Base-by-base conservation (phyloP, 2,113 vertebrate genomes). In the Spermophilus dauricus region DNA sequence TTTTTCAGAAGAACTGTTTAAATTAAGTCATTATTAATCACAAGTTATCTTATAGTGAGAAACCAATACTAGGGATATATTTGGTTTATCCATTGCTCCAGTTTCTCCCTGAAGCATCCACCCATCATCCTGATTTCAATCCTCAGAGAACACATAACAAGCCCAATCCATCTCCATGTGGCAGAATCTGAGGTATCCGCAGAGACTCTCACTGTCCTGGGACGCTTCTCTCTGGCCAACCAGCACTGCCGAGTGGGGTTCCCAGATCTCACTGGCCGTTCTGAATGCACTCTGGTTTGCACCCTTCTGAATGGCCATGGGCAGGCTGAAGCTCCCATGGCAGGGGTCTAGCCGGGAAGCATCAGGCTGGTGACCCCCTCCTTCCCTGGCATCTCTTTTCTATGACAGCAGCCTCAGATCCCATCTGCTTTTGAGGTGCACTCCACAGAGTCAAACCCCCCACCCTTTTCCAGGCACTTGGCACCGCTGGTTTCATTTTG, bases 1-100 rank as follows among this genome's bases (percentile, higher is more conserved):
- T 92, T 89, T 89, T 82, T 72, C 72, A 93, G 34, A 58, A 48
- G 14, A 89, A 53, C 67, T 76, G 39, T 77, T 78, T 85, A 78
- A 9, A 65, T 65, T 17, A 92, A 75, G n/a, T 65, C 63, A 58
- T 45, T 82, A n/a, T 72, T 39, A 78, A 84, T 75, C 24, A 70
- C 42, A 39, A 69, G 85, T 92, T 96, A 65, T 89, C 63, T 91
- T 51, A 51, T 51, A 51, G 48, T 51, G 26, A 56, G 70, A 91
- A 69, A 84, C 4, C 45, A 81, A 51, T 76, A 51, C 8, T 39
- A 95, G 65, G 56, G 37, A 42, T n/a, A 32, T 32, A 37, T 91
- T 67, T 72, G n/a, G 39, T 89, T 89, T 82, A 42, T 48, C 53
- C 24, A 81, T 76, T 58, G 63, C 87, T 92, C 48, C 8, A 77